A percentile compares a stretch with the other conserved stretches of the same genome.
These are phyloP conservation scores for Hycleus phaleratus DNA, from an alignment of 1,140 invertebrate species.

Conservation along the genomic window DNA sequence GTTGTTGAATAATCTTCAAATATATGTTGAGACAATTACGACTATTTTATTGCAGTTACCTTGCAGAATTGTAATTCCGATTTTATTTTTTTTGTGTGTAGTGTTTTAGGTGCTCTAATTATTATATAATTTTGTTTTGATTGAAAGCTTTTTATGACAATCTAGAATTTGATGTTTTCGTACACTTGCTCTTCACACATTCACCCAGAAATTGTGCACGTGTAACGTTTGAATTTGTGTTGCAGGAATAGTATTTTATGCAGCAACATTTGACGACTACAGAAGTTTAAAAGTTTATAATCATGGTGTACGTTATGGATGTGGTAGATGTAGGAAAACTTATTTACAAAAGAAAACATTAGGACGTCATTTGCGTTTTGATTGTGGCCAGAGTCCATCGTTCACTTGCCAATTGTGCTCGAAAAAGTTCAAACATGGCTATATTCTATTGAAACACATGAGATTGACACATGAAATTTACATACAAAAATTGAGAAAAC, in stretches of 20 bases:
- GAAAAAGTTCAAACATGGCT: slow-evolving; percentile 45
- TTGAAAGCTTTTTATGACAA: no score
- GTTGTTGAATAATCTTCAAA: no score
- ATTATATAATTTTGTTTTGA: no score
- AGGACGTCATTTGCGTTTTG: slow-evolving; percentile 41
- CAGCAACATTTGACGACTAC: slow-evolving; percentile 31
- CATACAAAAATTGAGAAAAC: slow-evolving; percentile 32
- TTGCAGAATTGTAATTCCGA: no score
- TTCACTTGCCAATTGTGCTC: slow-evolving; percentile 53
- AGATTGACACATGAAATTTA: slow-evolving; percentile 31
- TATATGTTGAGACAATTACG: no score
- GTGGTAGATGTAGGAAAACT: slow-evolving; percentile 52
- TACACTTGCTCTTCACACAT: background rate
- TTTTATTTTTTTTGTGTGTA: no score
- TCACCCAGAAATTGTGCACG: background rate
- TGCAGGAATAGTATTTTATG: slow-evolving; percentile 17
- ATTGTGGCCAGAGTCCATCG: slow-evolving; percentile 57
- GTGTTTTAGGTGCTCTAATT: no score
- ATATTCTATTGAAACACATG: slow-evolving; percentile 45
- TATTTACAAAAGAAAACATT: slow-evolving; percentile 50
- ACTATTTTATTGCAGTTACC: no score
- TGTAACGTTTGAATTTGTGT: slow-evolving; percentile 3
- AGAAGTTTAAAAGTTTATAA: slow-evolving; percentile 28
- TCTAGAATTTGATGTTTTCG: background rate
- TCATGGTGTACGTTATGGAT: slow-evolving; percentile 42